These are phyloP conservation scores for Nannospalax galili DNA, from an alignment of 2,113 vertebrate genomes.

Conservation along the genomic window DNA sequence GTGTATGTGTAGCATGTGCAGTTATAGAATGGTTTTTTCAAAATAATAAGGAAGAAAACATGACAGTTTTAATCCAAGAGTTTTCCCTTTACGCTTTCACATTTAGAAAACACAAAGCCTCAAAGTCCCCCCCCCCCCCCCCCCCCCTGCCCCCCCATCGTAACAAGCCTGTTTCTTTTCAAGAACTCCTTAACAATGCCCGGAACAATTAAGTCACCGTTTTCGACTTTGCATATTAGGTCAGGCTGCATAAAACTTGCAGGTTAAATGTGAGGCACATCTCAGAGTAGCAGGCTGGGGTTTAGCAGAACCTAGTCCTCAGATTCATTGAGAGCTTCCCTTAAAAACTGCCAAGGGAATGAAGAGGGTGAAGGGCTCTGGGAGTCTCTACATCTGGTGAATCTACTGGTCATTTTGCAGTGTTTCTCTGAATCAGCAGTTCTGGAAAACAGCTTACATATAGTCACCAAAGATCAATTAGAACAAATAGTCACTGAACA, in stretches of 20 bases:
- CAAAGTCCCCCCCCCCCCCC: not conserved
- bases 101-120: not conserved
- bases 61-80: constrained; percentile 1
- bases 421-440: constrained; percentile 59
- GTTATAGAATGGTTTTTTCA: not conserved
- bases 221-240: constrained; percentile 37
- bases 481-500: constrained; percentile 70
- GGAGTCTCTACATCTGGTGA: constrained; percentile 26
- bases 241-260: constrained; percentile 33
- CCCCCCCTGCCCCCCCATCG: no score
- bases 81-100: not conserved
- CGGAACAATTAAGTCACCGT: constrained; percentile 27
- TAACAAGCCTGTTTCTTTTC: constrained; percentile 51
- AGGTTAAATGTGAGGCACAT: constrained; percentile 3
- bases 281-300: not conserved
- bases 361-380: not conserved
- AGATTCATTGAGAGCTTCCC: constrained; percentile 52
- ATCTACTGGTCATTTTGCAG: not conserved
- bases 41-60: not conserved
- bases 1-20: not conserved
- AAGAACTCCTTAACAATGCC: constrained; percentile 38
- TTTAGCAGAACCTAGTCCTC: constrained; percentile 3
- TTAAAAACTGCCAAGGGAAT: constrained; percentile 28
- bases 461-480: constrained; percentile 74
- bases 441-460: constrained; percentile 52